Percentiles rank a stretch among this genome's conserved stretches.
Conservation (phyloP, 2,888 invertebrate genomes). For the Proisotoma minuta region DNA sequence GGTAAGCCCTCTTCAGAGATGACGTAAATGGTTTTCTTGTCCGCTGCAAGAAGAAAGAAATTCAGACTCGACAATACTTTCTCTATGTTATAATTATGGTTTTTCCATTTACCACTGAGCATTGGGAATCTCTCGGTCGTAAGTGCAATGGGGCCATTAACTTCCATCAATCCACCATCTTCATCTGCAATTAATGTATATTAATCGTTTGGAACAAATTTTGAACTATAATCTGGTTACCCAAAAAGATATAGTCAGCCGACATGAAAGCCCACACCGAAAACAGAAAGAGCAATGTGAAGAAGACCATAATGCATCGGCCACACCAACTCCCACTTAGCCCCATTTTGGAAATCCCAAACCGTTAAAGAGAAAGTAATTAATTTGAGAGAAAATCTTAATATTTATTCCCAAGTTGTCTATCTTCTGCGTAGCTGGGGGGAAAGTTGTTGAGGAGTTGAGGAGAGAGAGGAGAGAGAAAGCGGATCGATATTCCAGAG, state of each 20-base stretch:
- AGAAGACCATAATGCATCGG: not conserved
- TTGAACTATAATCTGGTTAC: too few species aligned
- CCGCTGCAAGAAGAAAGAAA: constrained; percentile 16
- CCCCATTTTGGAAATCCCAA: too few species aligned
- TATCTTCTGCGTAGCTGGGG: too few species aligned
- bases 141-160: not conserved
- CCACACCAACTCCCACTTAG: not conserved
- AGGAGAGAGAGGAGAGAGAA: too few species aligned
- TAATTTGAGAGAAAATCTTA: too few species aligned
- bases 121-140: constrained; percentile 19
- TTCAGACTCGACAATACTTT: too few species aligned
- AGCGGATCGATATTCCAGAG: too few species aligned
- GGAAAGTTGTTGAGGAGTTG: too few species aligned
- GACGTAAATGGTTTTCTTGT: constrained; percentile 27
- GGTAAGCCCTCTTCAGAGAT: constrained; percentile 28
- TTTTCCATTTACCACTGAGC: constrained; percentile 21
- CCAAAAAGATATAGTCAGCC: constrained; percentile 1
- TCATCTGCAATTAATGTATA: not conserved
- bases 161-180: not conserved
- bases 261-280: not conserved
- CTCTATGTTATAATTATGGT: too few species aligned
- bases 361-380: too few species aligned
- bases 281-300: not conserved
- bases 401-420: too few species aligned
- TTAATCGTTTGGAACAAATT: too few species aligned